Percentiles rank a stretch among this genome's conserved stretches.
Conservation (phyloP, 2,113 vertebrate genomes). For the Cynopterus brachyotis region DNA sequence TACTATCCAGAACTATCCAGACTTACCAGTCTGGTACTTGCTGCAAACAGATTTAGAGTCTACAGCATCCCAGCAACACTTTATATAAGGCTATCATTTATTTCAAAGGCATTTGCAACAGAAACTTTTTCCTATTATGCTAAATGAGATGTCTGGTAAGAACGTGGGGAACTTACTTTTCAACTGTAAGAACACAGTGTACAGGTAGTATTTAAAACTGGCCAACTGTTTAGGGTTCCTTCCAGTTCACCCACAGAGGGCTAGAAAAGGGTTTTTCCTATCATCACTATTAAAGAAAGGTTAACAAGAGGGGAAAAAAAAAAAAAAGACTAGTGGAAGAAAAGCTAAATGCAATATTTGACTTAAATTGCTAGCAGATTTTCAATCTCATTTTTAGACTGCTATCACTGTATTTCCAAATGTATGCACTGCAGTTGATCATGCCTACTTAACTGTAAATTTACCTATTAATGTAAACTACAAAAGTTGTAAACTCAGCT, state of each 20-base stretch:
- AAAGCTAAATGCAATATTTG: slow-evolving; percentile 68
- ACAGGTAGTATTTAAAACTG: slow-evolving; percentile 60
- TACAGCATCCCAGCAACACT: background rate
- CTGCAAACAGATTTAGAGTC: slow-evolving; percentile 4
- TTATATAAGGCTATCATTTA: background rate
- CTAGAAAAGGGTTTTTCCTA: slow-evolving; percentile 63
- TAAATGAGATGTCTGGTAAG: background rate
- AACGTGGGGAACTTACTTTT: background rate
- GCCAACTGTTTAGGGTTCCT: slow-evolving; percentile 62
- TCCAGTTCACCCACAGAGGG: slow-evolving; percentile 67
- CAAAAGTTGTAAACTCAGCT: slow-evolving; percentile 68
- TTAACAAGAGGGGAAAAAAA: slow-evolving; percentile 71
- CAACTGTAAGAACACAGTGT: slow-evolving; percentile 58
- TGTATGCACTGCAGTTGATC: slow-evolving; percentile 55
- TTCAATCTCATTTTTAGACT: slow-evolving; percentile 55
- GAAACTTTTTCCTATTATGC: background rate
- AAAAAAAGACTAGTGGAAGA: slow-evolving; percentile 56
- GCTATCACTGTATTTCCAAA: slow-evolving; percentile 70
- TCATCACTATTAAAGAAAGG: slow-evolving; percentile 69
- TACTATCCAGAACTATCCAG: background rate
- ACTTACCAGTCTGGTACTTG: background rate
- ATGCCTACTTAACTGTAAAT: slow-evolving; percentile 72
- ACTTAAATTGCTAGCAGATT: slow-evolving; percentile 71
- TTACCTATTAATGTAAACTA: slow-evolving; percentile 71
- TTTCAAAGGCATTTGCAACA: slow-evolving; percentile 42